A percentile compares a stretch with the other conserved stretches of the same genome.
Conservation (phyloP, 2,888 invertebrate species). For the Dicyrtomina minuta region DNA sequence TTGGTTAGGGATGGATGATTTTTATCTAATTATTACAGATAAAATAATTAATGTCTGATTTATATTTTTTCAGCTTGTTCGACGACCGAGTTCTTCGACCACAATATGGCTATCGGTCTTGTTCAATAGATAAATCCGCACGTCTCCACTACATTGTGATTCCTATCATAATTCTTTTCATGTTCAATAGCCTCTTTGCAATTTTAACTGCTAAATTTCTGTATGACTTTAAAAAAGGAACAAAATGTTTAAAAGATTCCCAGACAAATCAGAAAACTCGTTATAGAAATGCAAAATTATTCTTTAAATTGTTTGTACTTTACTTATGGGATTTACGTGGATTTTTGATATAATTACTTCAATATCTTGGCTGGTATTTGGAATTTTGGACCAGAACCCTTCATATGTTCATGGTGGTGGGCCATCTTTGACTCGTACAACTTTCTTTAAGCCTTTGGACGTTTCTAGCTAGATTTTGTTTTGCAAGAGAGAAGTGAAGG, state of each 20-base stretch:
- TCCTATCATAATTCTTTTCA: background rate
- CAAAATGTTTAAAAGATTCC: background rate
- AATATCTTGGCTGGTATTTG: background rate
- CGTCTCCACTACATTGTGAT: background rate
- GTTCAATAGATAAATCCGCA: background rate
- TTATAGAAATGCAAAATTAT: background rate
- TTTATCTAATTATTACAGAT: no score
- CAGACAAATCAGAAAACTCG: no score
- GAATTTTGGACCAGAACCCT: background rate
- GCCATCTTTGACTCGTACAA: background rate
- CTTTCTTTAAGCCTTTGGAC: background rate
- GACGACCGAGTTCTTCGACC: background rate
- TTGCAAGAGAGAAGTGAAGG: no score
- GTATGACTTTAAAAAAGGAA: background rate
- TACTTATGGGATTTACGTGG: background rate
- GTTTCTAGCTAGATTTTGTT: no score
- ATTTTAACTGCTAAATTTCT: background rate
- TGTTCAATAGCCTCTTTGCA: background rate
- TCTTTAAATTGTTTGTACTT: background rate
- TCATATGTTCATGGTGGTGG: no score
- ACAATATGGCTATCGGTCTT: background rate
- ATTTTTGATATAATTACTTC: background rate
- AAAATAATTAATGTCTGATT: no score
- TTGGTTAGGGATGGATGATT: no score
- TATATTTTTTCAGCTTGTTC: background rate